These are phyloP conservation scores for Leucania comma DNA, from an alignment of 2,888 invertebrate species.

Conservation along the genomic window DNA sequence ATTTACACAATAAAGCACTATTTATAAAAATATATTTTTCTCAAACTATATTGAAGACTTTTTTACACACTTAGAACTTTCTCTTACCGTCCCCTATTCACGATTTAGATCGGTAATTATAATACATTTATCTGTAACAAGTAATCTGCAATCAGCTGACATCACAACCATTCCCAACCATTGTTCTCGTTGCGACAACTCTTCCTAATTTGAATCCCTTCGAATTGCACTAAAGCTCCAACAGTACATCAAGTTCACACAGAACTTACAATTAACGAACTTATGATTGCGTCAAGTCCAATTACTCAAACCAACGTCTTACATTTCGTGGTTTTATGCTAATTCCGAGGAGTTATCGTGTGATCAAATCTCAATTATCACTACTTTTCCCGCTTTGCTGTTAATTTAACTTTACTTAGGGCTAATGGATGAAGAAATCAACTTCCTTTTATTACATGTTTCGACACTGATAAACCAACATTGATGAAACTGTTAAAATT, in stretches of 20 bases:
- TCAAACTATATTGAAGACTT: too few species aligned
- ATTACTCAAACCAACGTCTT: slow-evolving; percentile 42
- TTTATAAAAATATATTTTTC: too few species aligned
- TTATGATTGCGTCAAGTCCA: slow-evolving; percentile 40
- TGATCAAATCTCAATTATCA: slow-evolving; percentile 39
- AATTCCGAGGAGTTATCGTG: slow-evolving; percentile 31
- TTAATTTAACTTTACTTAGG: slow-evolving; percentile 13
- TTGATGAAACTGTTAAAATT: slow-evolving; percentile 9
- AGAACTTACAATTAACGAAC: slow-evolving; percentile 11
- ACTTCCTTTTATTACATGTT: slow-evolving; percentile 40
- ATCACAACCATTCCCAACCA: slow-evolving; percentile 51
- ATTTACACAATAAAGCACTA: too few species aligned
- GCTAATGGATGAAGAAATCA: slow-evolving; percentile 24
- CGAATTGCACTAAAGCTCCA: slow-evolving; percentile 31
- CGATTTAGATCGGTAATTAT: slow-evolving; percentile 42
- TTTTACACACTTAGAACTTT: slow-evolving; percentile 12
- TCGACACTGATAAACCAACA: slow-evolving; percentile 16
- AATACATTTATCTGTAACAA: slow-evolving; percentile 16
- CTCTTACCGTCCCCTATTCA: slow-evolving; percentile 21
- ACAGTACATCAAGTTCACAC: slow-evolving; percentile 46
- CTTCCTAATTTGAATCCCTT: slow-evolving; percentile 57
- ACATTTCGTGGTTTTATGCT: slow-evolving; percentile 45
- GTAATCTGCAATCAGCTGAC: slow-evolving; percentile 22
- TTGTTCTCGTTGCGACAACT: slow-evolving; percentile 62
- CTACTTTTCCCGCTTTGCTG: slow-evolving; percentile 32